A percentile compares a stretch with the other conserved stretches of the same genome.
Evolutionary conservation across 2,113 vertebrate species (phyloP).

Genomic region (Brienomyrus brachyistius): DNA sequence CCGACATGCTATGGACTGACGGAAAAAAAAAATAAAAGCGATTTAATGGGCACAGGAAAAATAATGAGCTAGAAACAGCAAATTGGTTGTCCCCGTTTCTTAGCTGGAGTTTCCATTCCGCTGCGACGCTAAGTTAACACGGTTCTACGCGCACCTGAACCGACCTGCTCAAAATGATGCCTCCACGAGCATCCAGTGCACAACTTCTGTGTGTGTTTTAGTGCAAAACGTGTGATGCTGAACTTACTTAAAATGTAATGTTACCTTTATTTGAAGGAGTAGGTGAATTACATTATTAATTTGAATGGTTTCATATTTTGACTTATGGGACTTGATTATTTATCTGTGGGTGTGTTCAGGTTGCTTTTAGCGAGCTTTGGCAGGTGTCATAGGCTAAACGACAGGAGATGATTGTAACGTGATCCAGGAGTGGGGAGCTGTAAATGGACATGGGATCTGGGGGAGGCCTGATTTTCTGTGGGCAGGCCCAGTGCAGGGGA

Average conservation of each 20-base stretch:
- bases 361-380: not conserved
- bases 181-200: not conserved
- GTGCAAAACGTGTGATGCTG: not conserved
- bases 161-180: not conserved
- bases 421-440: not conserved
- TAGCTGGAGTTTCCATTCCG: not conserved
- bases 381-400: not conserved
- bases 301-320: not conserved
- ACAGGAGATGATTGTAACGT: not conserved
- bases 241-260: not conserved
- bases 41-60: constrained; percentile 30
- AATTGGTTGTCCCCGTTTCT: constrained; percentile 3
- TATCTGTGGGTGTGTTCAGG: not conserved
- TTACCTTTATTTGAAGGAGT: not conserved
- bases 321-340: not conserved
- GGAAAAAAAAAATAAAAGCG: constrained; percentile 34
- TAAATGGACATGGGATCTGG: not conserved
- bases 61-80: constrained; percentile 15
- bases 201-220: not conserved
- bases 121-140: not conserved
- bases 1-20: not conserved
- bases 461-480: not conserved
- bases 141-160: not conserved
- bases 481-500: not conserved
- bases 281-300: not conserved